Percentiles rank a stretch among this genome's conserved stretches.
These are phyloP conservation scores for Eolophus roseicapilla DNA, from an alignment of 2,113 vertebrate genomes.

Conservation along the genomic window DNA sequence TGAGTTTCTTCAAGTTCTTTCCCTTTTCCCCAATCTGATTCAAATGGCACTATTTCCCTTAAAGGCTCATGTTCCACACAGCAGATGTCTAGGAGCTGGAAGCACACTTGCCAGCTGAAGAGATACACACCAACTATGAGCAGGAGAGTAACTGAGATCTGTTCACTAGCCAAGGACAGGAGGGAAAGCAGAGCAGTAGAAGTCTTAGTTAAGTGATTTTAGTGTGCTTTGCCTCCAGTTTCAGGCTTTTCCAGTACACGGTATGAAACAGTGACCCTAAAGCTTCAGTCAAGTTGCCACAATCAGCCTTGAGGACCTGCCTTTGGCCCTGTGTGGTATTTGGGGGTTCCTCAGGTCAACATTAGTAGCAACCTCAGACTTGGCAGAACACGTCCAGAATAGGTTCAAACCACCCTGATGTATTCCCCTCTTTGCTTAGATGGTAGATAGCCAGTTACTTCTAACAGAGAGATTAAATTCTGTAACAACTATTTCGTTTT, in stretches of 20 bases:
- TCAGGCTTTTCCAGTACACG: background rate
- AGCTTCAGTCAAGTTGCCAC: background rate
- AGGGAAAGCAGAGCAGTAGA: conserved; percentile 3
- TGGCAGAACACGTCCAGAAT: background rate
- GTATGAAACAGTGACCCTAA: background rate
- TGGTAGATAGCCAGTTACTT: background rate
- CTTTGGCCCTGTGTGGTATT: background rate
- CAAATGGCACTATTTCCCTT: background rate
- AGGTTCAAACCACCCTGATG: background rate
- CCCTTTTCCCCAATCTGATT: background rate
- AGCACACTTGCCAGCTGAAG: conserved; percentile 15
- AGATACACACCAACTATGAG: conserved; percentile 8
- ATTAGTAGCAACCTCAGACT: background rate
- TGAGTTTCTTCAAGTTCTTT: background rate
- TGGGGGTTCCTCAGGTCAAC: background rate
- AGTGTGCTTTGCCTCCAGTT: background rate
- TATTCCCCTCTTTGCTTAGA: background rate
- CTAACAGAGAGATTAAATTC: background rate
- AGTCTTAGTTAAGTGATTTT: background rate
- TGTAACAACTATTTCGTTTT: background rate
- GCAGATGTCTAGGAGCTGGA: conserved; percentile 40
- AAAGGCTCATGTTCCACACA: background rate
- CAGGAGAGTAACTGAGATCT: conserved; percentile 21
- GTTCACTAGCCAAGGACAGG: conserved; percentile 18
- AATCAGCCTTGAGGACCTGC: background rate